Evolutionary conservation across 2,888 invertebrate species (phyloP), one percentile per base, ranked within the genome.

Genomic region (Adelphocoris suturalis): DNA sequence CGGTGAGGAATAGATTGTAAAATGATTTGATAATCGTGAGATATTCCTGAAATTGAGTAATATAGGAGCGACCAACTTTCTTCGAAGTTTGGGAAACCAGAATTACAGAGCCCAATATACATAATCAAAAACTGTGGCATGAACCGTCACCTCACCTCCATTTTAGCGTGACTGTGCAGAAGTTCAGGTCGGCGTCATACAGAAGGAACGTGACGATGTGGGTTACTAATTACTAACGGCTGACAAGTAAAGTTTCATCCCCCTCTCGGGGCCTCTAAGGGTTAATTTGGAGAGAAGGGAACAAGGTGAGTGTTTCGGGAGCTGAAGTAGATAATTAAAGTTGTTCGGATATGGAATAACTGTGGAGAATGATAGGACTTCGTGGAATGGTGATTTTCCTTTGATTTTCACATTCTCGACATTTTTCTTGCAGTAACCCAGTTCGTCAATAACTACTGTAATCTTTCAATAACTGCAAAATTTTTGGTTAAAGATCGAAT

Each of bases 191-290:
- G 37, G 37, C 7, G n/a, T 13, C 57, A 57, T 57, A 57, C 12
- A 57, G 57, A 76, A 37, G 46, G 76, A 76, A 76, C 76, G 76
- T 76, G 76, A 76, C 76, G 28, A 75, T 75, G 75, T 12, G 75
- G 75, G 28, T 28, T 16, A 16, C 76, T 76, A 76, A 76, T 76
- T 76, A 76, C 76, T 76, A 9, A 76, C 27, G 46, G 28, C 27
- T 11, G 76, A 11, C 76, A 76, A 76, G 12, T 28, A 19, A 75
- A 75, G 75, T 75, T 75, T 28, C 19, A 3, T 52, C 75, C 75
- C 12, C 75, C 11, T 76, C 28, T 1, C 46, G 0, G 46, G 14
- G 28, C 14, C 27, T n/a, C 76, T 16, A 4, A 28, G 28, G n/a
- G 46, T 76, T 76, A 76, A 61, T 61, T 61, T 61, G 61, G 61